phyloP scores from a whole-genome alignment of 2,797 vertebrate species.

The Artibeus jamaicensis region DNA sequence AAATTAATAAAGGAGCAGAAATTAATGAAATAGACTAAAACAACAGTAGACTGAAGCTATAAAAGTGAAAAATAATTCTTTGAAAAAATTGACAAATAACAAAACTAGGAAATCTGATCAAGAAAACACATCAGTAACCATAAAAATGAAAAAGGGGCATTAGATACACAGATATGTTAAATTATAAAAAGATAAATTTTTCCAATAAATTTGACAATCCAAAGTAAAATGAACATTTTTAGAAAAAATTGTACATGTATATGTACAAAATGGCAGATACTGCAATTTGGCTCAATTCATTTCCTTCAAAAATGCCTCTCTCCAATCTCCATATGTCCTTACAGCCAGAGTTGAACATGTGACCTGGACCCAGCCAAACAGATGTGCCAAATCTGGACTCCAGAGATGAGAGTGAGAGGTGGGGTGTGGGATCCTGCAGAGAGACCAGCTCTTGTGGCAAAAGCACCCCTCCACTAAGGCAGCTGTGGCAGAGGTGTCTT shows the following conservation, averaged over 20 bases:
- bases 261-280: not conserved
- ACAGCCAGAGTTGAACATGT: not conserved
- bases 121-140: not conserved
- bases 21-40: conserved; percentile 54
- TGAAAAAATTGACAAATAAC: not conserved
- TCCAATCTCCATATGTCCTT: not conserved
- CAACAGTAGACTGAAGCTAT: not conserved
- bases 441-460: not conserved
- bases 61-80: conserved; percentile 8
- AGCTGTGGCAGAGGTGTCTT: not conserved
- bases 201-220: not conserved
- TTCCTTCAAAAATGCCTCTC: fast-evolving
- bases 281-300: not conserved
- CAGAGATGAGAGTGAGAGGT: not conserved
- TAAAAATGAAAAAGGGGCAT: not conserved
- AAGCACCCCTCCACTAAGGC: not conserved
- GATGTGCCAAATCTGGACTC: not conserved
- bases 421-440: fast-evolving
- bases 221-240: not conserved
- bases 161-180: not conserved
- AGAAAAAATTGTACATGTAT: not conserved
- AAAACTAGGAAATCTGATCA: not conserved
- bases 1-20: conserved; percentile 24
- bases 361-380: not conserved
- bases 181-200: not conserved